Percentiles rank a stretch among this genome's conserved stretches.
Conservation (phyloP, 1,140 invertebrate genomes). For the Drosophila erecta region DNA sequence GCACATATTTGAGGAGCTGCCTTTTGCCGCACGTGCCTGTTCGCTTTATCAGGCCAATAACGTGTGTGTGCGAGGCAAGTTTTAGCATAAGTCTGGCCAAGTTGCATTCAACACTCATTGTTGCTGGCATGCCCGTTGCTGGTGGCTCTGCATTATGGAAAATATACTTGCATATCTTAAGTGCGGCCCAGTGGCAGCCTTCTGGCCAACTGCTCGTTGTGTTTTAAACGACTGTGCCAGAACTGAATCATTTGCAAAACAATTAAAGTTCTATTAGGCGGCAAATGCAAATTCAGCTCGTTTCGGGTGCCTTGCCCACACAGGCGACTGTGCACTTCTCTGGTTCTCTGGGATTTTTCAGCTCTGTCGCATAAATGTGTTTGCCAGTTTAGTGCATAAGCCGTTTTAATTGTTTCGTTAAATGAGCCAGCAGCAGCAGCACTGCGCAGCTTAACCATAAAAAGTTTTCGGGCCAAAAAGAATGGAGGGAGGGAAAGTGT, state of each 20-base stretch:
- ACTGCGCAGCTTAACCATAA: slow-evolving; percentile 28
- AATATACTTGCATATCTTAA: slow-evolving; percentile 67
- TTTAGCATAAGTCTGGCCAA: slow-evolving; percentile 49
- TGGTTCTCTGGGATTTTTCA: slow-evolving; percentile 43
- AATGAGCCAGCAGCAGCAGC: slow-evolving; percentile 55
- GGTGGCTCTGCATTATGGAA: slow-evolving; percentile 46
- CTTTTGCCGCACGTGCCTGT: slow-evolving; percentile 54
- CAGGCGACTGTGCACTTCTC: slow-evolving; percentile 15
- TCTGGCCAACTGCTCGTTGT: slow-evolving; percentile 33
- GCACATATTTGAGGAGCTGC: slow-evolving; percentile 11
- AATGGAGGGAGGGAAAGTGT: slow-evolving; percentile 27
- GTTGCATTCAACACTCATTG: slow-evolving; percentile 39
- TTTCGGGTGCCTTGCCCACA: slow-evolving; percentile 18
- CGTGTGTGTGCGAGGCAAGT: slow-evolving; percentile 48
- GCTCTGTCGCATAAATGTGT: slow-evolving; percentile 59
- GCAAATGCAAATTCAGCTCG: slow-evolving; percentile 70
- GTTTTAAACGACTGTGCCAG: slow-evolving; percentile 43
- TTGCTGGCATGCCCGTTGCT: slow-evolving; percentile 25
- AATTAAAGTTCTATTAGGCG: slow-evolving; percentile 82
- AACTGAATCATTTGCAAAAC: slow-evolving; percentile 60
- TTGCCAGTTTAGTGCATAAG: slow-evolving; percentile 68
- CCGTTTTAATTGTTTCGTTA: slow-evolving; percentile 81
- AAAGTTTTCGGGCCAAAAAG: slow-evolving; percentile 18
- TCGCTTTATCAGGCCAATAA: slow-evolving; percentile 72
- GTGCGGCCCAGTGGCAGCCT: slow-evolving; percentile 8